These are phyloP conservation scores for Myotis davidii DNA, from an alignment of 2,113 vertebrate genomes.

Conservation along the genomic window DNA sequence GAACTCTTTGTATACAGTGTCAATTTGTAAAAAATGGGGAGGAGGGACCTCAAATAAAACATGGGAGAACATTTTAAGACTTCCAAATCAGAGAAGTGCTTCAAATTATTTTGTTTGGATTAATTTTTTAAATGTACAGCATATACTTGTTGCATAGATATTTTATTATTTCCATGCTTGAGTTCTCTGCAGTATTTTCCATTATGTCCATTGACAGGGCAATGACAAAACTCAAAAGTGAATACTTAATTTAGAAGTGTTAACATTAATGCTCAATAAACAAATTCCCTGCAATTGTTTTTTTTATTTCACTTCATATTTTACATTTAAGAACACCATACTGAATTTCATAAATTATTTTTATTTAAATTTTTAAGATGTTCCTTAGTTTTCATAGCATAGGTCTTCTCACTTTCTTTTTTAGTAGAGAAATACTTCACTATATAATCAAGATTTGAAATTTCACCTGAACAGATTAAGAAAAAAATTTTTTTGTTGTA, in stretches of 20 bases:
- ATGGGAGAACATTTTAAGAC: constrained; percentile 71
- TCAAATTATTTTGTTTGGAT: constrained; percentile 81
- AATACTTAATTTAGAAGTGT: constrained; percentile 82
- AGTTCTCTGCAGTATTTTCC: constrained; percentile 84
- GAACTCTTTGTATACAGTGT: constrained; percentile 83
- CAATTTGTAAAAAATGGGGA: constrained; percentile 74
- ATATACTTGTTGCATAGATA: constrained; percentile 78
- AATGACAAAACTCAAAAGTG: constrained; percentile 76
- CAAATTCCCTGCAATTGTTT: constrained; percentile 71
- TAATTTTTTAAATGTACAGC: constrained; percentile 81
- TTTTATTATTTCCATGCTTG: constrained; percentile 83
- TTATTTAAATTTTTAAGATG: constrained; percentile 57
- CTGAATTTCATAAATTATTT: constrained; percentile 57
- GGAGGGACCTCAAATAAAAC: constrained; percentile 66
- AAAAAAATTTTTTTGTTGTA: not conserved
- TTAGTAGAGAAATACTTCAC: constrained; percentile 34
- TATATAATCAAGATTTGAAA: constrained; percentile 33
- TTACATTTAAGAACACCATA: constrained; percentile 65
- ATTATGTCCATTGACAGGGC: constrained; percentile 77
- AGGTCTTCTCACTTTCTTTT: constrained; percentile 37
- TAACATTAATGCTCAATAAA: constrained; percentile 85
- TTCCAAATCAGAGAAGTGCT: constrained; percentile 82
- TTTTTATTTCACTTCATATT: constrained; percentile 77
- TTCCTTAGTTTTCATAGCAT: constrained; percentile 56
- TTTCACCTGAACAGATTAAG: constrained; percentile 34